Percentiles rank a stretch among this genome's conserved stretches.
These are phyloP conservation scores for Aplodontia rufa DNA, from an alignment of 2,113 vertebrate genomes.

Conservation along the genomic window DNA sequence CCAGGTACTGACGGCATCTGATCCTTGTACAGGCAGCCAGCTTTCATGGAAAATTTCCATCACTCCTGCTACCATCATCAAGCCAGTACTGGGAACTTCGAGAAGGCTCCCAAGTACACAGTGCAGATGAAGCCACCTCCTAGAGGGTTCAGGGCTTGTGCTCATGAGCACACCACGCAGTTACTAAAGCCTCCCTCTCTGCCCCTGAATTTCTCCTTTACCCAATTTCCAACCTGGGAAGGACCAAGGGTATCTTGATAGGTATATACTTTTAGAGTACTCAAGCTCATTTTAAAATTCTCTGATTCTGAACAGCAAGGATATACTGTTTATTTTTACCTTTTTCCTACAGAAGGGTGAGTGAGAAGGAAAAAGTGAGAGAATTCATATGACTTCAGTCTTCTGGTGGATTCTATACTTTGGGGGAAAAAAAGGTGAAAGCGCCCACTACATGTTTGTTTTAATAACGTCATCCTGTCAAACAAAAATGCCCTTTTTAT, in stretches of 20 bases:
- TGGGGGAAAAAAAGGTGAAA: neutral
- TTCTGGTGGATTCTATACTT: neutral
- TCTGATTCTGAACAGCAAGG: neutral
- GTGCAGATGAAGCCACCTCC: accelerated
- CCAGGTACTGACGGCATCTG: too few species aligned
- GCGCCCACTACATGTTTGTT: neutral
- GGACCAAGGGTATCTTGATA: neutral
- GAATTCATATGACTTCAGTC: neutral
- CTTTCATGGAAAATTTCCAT: neutral
- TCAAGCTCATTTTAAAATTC: neutral
- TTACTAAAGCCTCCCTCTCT: accelerated
- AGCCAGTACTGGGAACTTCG: too few species aligned
- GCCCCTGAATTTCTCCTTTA: neutral
- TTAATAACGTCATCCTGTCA: neutral
- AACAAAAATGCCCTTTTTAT: neutral
- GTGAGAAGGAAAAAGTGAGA: neutral
- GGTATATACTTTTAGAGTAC: neutral
- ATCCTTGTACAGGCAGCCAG: neutral
- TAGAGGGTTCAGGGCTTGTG: accelerated
- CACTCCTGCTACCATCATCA: accelerated
- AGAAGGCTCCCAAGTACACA: neutral
- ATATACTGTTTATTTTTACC: neutral
- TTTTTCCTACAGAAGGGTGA: too few species aligned
- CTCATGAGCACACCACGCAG: accelerated
- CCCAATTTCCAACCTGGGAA: neutral